Base-by-base conservation (phyloP, 2,113 vertebrate species). In the Craseonycteris thonglongyai region DNA sequence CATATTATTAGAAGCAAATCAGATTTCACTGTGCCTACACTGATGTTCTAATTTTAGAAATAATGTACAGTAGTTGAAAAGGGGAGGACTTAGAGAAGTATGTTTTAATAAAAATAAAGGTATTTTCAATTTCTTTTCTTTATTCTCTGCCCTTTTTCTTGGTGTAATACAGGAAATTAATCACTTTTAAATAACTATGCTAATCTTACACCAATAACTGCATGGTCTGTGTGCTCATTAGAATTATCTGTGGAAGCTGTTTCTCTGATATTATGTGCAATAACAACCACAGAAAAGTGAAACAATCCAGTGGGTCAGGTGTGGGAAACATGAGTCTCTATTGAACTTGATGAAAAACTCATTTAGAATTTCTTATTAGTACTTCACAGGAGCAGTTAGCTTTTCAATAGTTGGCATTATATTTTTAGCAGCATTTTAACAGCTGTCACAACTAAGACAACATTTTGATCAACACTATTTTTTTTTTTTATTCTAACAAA, bases 341-440 rank as follows among this genome's bases (percentile, higher is more conserved):
- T 83, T 93, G 85, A 95, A 96, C 97, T 97, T 90, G 56, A 87
- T 95, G 88, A 89, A 94, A 97, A 97, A 83, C 96, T 97, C 93
- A 82, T 97, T 97, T 97, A 88, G 86, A 90, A 89, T 98, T 98
- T 98, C 97, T 97, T 96, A 47, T 93, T 96, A 97, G 95, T 94
- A 97, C 97, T 96, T 98, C 97, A 95, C 89, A 96, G 93, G 96
- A 98, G 97, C 97, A 94, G 92, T 97, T 96, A 81, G 95, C 96
- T 98, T 98, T 98, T 98, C 98, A 97, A 96, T 97, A 97, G 97
- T 95, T 97, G 97, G 94, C 71, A 92, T 96, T 96, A 66, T 98
- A 98, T 98, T 98, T 98, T 98, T 98, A 98, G 97, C 89, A 97
- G 95, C 95, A 97, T 98, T 98, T 98, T 98, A 98, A 98, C 97